Base-by-base conservation (phyloP, 2,113 vertebrate genomes). In the Gymnobelideus leadbeateri region DNA sequence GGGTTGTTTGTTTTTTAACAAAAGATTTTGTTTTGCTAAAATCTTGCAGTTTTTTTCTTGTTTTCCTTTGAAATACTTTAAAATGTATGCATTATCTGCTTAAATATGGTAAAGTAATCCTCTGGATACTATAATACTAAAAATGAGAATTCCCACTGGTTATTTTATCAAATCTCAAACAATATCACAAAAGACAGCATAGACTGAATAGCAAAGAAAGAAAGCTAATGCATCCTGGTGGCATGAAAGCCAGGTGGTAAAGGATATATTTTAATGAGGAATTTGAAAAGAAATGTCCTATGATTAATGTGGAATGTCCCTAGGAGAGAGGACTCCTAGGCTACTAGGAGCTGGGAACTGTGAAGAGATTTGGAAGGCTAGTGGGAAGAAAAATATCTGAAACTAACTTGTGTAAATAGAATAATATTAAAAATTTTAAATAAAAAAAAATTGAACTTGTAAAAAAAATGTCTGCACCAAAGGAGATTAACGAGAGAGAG, bases 21-120 rank as follows among this genome's bases (percentile, higher is more conserved):
- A 96, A 96, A 97, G 46, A 93, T 89, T 97, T 96, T 96, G 96
- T 96, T 84, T 84, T 43, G n/a, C n/a, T 84, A 23, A 84, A 98
- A 98, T 97, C 96, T 97, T 96, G 51, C 12, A 91, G 37, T 21
- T 89, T 89, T 92, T 84, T 91, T 61, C 24, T 93, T 89, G 5
- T 95, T 95, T 95, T 93, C 5, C 46, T 96, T 95, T 96, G 77
- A 94, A 96, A 92, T 21, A 93, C 89, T 93, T 28, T 91, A 94
- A 95, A 94, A 55, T 92, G 12, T 94, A 96, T 95, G 94, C 96
- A 21, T 95, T 26, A 25, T 95, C 95, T 96, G 90, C 49, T 95
- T 92, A 97, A 95, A 96, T 92, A 10, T 21, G 7, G 61, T 92
- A 91, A 95, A 93, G 16, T 91, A 96, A 89, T 47, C 26, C 43